phyloP scores from a whole-genome alignment of 2,113 vertebrate species.

The Columba livia region DNA sequence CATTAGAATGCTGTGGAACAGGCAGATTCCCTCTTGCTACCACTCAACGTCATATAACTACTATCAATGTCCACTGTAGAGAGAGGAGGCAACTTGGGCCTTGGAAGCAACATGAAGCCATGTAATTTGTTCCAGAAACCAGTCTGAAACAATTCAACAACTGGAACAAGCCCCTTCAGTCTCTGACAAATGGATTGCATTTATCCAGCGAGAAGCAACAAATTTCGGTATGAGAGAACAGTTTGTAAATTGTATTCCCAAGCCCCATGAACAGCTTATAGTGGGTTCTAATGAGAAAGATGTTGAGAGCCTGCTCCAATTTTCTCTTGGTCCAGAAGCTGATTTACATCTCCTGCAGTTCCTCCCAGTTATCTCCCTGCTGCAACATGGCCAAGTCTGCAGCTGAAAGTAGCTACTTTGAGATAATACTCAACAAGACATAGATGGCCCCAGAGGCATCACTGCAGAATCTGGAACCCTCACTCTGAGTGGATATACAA shows the following conservation, averaged over 20 bases:
- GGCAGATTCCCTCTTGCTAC: background rate
- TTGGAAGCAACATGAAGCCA: background rate
- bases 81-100: background rate
- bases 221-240: background rate
- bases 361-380: background rate
- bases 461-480: background rate
- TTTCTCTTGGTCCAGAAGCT: background rate
- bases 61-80: background rate
- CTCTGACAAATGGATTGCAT: background rate
- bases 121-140: background rate
- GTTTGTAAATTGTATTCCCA: background rate
- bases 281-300: background rate
- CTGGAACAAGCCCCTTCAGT: background rate
- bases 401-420: background rate
- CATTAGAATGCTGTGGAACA: background rate
- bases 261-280: background rate
- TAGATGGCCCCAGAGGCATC: background rate
- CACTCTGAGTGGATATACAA: background rate
- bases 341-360: background rate
- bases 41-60: background rate
- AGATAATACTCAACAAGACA: background rate
- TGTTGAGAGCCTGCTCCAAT: background rate
- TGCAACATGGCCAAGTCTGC: background rate
- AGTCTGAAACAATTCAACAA: background rate
- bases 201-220: background rate